Evolutionary conservation across 2,113 vertebrate species (phyloP).

Genomic region (Leucosticte australis): DNA sequence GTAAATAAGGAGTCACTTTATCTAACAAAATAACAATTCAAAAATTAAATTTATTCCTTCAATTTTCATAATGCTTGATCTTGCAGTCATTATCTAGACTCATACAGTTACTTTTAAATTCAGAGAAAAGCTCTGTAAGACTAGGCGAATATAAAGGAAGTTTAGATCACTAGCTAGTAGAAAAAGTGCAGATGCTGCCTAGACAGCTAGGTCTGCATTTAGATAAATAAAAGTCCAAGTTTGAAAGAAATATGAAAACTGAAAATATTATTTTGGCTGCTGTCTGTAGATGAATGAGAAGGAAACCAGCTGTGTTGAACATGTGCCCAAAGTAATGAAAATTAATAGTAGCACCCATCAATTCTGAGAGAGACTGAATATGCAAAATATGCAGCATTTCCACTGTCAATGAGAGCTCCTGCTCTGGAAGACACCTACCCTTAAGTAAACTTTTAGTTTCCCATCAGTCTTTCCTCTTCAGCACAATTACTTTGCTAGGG

Average conservation of each 20-base stretch:
- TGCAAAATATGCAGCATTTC: not conserved
- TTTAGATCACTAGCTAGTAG: not conserved
- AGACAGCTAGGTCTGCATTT: not conserved
- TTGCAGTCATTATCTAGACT: not conserved
- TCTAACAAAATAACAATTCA: not conserved
- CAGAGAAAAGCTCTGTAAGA: not conserved
- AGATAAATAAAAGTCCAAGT: not conserved
- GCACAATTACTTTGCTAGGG: not conserved
- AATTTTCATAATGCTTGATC: not conserved
- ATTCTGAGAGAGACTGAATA: not conserved
- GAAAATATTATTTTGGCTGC: not conserved
- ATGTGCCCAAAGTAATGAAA: not conserved
- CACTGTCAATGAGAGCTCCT: not conserved
- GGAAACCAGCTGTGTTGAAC: not conserved
- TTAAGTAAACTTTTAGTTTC: not conserved
- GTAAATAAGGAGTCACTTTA: not conserved
- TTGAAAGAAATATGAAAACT: not conserved
- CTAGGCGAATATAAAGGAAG: not conserved
- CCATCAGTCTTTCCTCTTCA: not conserved
- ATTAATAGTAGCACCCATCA: not conserved
- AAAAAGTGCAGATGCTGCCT: not conserved
- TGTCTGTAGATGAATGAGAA: not conserved
- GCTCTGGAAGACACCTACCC: not conserved
- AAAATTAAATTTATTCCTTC: fast-evolving
- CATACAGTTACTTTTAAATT: not conserved